A percentile compares a stretch with the other conserved stretches of the same genome.
Evolutionary conservation across 2,797 vertebrate species (phyloP).

Genomic region (Oreortyx pictus): DNA sequence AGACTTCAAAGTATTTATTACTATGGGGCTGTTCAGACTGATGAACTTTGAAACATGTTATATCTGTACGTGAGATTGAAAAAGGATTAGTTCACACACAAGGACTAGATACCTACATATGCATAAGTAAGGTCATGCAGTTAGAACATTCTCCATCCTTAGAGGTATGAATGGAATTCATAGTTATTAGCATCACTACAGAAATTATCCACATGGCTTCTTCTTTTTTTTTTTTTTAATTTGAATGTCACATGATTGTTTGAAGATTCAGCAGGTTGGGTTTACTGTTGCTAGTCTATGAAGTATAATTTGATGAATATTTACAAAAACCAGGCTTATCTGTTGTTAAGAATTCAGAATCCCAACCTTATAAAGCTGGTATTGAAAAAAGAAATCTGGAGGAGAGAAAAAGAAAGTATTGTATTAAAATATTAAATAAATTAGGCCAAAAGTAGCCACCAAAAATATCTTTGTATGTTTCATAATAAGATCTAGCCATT

Average conservation of each 20-base stretch:
- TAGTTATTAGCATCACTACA: background rate
- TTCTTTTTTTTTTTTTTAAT: background rate
- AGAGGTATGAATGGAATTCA: background rate
- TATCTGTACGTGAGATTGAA: background rate
- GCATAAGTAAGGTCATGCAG: background rate
- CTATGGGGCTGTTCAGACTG: background rate
- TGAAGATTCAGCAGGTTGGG: background rate
- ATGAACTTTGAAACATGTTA: background rate
- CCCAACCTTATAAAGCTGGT: conserved; percentile 3
- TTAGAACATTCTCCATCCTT: background rate
- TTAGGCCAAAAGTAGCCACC: conserved; percentile 24
- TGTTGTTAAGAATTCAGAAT: background rate
- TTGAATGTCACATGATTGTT: background rate
- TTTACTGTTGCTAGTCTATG: conserved; percentile 24
- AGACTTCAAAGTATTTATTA: background rate
- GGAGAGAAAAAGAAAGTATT: background rate
- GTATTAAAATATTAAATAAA: conserved; percentile 37
- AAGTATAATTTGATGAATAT: conserved; percentile 4
- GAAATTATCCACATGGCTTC: background rate
- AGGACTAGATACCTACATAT: background rate
- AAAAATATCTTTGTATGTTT: background rate
- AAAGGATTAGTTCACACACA: background rate
- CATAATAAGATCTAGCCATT: background rate
- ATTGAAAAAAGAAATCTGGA: background rate
- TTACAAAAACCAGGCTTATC: background rate